Evolutionary conservation across 2,113 vertebrate genomes (phyloP).

Genomic region (Anser brachyrhynchus): DNA sequence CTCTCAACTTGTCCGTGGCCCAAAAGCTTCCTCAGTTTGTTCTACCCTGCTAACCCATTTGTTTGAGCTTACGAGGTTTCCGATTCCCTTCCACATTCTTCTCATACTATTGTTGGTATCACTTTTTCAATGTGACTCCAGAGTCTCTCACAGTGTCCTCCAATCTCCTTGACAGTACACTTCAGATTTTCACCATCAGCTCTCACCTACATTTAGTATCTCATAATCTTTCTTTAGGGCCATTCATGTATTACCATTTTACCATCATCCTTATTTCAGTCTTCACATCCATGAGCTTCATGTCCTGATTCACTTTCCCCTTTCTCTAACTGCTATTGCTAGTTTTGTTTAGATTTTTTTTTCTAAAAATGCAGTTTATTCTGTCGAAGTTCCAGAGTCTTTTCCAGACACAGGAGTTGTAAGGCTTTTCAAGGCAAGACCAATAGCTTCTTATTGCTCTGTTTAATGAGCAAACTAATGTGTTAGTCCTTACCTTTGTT

Average conservation of each 20-base stretch:
- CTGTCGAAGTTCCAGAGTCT: not conserved
- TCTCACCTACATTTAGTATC: not conserved
- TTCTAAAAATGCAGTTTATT: not conserved
- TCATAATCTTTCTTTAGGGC: not conserved
- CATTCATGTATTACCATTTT: not conserved
- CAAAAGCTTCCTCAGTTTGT: not conserved
- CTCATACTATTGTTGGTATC: not conserved
- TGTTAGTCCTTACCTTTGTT: not conserved
- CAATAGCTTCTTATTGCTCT: not conserved
- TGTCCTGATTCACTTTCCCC: not conserved
- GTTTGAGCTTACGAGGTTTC: not conserved
- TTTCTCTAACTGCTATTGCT: not conserved
- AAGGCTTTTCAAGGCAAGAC: not conserved
- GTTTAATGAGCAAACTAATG: not conserved
- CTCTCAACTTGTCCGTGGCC: fast-evolving
- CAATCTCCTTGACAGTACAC: not conserved
- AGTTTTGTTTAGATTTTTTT: not conserved
- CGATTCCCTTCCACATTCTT: not conserved
- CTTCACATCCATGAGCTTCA: not conserved
- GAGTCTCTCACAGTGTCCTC: not conserved
- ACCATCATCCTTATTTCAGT: not conserved
- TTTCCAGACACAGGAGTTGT: not conserved
- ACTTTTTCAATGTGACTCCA: not conserved
- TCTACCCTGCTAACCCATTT: not conserved
- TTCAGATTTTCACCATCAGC: not conserved